Percentiles rank a stretch among this genome's conserved stretches.
Evolutionary conservation across 2,888 invertebrate genomes (phyloP).

Genomic region (Incurvaria masculella): DNA sequence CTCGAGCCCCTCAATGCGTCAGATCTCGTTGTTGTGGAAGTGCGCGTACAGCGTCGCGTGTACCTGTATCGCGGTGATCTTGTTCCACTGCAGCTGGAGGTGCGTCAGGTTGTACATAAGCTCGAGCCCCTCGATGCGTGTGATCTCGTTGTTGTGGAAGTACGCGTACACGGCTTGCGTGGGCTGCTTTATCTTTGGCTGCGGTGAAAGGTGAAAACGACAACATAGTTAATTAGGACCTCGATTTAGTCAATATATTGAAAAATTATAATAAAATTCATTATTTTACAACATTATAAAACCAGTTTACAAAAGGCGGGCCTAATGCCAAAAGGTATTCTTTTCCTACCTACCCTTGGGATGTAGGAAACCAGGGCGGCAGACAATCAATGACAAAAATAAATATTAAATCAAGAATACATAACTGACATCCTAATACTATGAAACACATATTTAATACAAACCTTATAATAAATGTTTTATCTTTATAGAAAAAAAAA

Average conservation of each 20-base stretch:
- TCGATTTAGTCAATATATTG: background rate
- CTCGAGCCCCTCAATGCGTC: slow-evolving; percentile 69
- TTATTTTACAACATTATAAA: slow-evolving; percentile 40
- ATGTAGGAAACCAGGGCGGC: too few species aligned
- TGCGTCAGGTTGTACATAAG: slow-evolving; percentile 63
- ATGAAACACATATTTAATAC: too few species aligned
- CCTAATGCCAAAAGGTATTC: too few species aligned
- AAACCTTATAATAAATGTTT: too few species aligned
- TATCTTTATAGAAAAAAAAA: too few species aligned
- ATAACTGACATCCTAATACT: too few species aligned
- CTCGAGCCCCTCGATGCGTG: slow-evolving; percentile 68
- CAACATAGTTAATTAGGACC: too few species aligned
- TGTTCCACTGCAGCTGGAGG: slow-evolving; percentile 74
- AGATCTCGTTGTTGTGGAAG: slow-evolving; percentile 78
- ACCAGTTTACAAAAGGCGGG: too few species aligned
- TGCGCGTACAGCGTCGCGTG: slow-evolving; percentile 61
- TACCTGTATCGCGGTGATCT: slow-evolving; percentile 67
- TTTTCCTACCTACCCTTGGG: too few species aligned
- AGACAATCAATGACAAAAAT: too few species aligned
- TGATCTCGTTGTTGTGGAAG: slow-evolving; percentile 78
- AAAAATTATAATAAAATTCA: slow-evolving; percentile 36
- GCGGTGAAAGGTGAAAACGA: slow-evolving; percentile 14
- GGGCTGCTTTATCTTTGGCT: slow-evolving; percentile 37
- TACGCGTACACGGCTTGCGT: slow-evolving; percentile 62
- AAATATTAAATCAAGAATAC: too few species aligned